Evolutionary conservation across 2,888 invertebrate genomes (phyloP).

Genomic region (Cryptophagus acutangulus): DNA sequence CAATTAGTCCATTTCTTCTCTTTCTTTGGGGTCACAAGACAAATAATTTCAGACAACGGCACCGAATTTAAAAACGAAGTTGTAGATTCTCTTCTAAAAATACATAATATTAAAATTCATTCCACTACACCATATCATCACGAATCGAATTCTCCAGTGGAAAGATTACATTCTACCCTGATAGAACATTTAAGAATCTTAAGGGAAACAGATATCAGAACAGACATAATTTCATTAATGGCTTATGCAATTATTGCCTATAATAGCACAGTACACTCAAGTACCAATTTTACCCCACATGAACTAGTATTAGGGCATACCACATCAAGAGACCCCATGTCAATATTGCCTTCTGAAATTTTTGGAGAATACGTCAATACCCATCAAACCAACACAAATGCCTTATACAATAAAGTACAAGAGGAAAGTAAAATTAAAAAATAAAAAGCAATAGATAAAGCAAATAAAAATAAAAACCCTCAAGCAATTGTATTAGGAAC

Average conservation of each 20-base stretch:
- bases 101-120: conserved; percentile 22
- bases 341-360: conserved; percentile 8
- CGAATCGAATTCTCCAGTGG: conserved; percentile 21
- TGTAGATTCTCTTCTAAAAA: conserved; percentile 16
- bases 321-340: conserved; percentile 17
- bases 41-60: conserved; percentile 18
- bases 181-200: conserved; percentile 16
- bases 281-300: conserved; percentile 15
- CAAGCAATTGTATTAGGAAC: too few species aligned
- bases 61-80: conserved; percentile 20
- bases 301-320: conserved; percentile 17
- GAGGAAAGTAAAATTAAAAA: too few species aligned
- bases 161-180: conserved; percentile 25
- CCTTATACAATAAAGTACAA: too few species aligned
- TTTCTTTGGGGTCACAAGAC: conserved; percentile 13
- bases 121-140: conserved; percentile 19
- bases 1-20: conserved; percentile 10
- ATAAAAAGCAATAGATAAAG: too few species aligned
- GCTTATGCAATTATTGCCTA: conserved; percentile 16
- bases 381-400: conserved; percentile 14
- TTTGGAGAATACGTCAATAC: conserved; percentile 10
- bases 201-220: conserved; percentile 10
- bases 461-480: too few species aligned
- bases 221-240: conserved; percentile 10
- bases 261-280: conserved; percentile 17